Base-by-base conservation (phyloP, 2,888 invertebrate genomes). In the Apamea crenata region DNA sequence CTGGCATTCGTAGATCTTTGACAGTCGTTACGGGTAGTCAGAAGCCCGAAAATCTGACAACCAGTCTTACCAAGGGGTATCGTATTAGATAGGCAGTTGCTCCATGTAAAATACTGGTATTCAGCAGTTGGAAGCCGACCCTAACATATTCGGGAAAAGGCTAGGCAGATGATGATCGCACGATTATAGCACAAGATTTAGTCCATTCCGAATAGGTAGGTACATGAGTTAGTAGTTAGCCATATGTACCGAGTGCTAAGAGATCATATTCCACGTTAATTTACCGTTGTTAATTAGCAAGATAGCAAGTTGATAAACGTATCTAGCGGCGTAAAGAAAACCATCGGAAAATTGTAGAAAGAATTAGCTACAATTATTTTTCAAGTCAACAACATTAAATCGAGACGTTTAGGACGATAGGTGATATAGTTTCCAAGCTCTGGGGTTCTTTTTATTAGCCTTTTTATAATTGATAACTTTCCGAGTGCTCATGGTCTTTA, bases 241-340 rank as follows among this genome's bases (percentile, higher is more conserved):
- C 47, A 47, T 47, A 47, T 47, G 47, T 25, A 53, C 47, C 6
- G 1, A 25, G 40, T 36, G 7, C 14, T 21, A 4, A 6, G 18
- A 69, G 40, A 66, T 66, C 7, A 59, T 25, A 69, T 65, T 68
- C 21, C 18, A 59, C 36, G 36, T 47, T 73, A 18, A 65, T 84
- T 61, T 59, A 21, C 44, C 53, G 18, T 36, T 59, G 29, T 14
- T 80, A 59, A 84, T 74, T 50, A 74, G 47, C 16, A 40, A 75
- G 29, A 74, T 71, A 40, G 10, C 53, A 47, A 56, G 21, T 68
- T 50, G 16, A 63, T 36, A 56, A 29, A 73, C 6, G 2, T 36
- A 7, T 50, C n/a, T 18, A 66, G 18, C 32, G 1, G 14, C 16
- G 29, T 47, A 32, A 61, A 68, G 29, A n/a, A 67, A 53, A 50